These are phyloP conservation scores for Boloria euphrosyne DNA, from an alignment of 2,888 invertebrate genomes.

Conservation along the genomic window DNA sequence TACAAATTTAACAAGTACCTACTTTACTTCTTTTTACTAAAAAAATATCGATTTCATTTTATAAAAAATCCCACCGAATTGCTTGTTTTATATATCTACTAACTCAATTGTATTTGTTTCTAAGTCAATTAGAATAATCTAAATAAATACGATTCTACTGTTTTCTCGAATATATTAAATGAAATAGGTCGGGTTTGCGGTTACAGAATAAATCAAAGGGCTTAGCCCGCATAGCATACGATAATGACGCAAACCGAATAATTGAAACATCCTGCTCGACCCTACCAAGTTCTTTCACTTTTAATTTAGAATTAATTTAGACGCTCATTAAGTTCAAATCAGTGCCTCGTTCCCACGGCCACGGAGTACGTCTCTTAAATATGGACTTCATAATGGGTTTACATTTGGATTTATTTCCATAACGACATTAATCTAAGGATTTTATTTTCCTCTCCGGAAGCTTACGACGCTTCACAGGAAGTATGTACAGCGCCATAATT, in stretches of 20 bases:
- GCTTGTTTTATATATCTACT: no score
- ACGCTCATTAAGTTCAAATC: slow-evolving; percentile 33
- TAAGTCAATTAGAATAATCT: no score
- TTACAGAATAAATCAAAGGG: slow-evolving; percentile 26
- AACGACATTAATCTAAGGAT: neutral
- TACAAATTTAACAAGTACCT: no score
- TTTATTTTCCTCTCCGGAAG: slow-evolving; percentile 6
- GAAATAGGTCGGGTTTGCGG: slow-evolving; percentile 6
- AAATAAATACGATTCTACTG: no score
- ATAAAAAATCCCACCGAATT: no score
- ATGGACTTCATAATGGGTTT: slow-evolving; percentile 2
- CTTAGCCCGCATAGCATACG: slow-evolving; percentile 32
- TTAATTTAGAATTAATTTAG: slow-evolving; percentile 32
- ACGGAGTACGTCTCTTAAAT: slow-evolving; percentile 11
- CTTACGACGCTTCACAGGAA: slow-evolving; percentile 2
- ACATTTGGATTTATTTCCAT: slow-evolving; percentile 1
- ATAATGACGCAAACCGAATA: slow-evolving; percentile 33
- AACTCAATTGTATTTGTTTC: no score
- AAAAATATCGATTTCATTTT: no score
- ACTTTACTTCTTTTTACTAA: no score
- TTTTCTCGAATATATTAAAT: neutral
- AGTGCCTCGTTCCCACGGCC: slow-evolving; percentile 24
- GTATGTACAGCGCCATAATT: neutral
- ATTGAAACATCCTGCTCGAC: slow-evolving; percentile 37
- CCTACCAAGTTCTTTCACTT: slow-evolving; percentile 27